These are phyloP conservation scores for Molossus alvarezi DNA, from an alignment of 2,797 vertebrate species.

Conservation along the genomic window DNA sequence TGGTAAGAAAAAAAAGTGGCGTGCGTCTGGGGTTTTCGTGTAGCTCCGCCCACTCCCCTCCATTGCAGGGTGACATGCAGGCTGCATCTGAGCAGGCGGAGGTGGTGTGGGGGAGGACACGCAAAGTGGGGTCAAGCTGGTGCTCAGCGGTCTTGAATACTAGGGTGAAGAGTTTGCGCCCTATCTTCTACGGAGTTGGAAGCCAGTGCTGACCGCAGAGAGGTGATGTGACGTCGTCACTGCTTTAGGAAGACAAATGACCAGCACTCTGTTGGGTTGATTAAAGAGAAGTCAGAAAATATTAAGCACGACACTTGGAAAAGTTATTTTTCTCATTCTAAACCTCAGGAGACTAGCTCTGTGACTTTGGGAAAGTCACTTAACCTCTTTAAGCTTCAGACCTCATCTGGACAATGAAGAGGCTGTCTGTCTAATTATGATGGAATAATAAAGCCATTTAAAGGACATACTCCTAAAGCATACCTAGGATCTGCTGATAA, in stretches of 20 bases:
- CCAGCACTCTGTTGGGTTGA: background rate
- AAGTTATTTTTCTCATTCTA: conserved; percentile 13
- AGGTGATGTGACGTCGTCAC: background rate
- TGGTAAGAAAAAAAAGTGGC: conserved; percentile 24
- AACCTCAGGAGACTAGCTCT: background rate
- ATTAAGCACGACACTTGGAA: background rate
- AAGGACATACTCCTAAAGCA: background rate
- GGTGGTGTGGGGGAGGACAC: background rate
- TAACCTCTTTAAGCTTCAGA: background rate
- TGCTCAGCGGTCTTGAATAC: background rate
- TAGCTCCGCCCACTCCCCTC: background rate
- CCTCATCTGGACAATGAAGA: conserved; percentile 48
- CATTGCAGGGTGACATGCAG: background rate
- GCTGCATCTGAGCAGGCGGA: conserved; percentile 5
- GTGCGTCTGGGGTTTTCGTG: background rate
- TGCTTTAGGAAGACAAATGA: conserved; percentile 31
- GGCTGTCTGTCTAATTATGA: conserved; percentile 18
- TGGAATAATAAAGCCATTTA: conserved; percentile 25
- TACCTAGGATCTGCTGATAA: background rate
- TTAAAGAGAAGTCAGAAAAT: conserved; percentile 6
- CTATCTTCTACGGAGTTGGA: background rate
- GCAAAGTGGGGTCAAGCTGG: background rate
- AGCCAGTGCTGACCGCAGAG: background rate
- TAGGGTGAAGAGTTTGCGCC: background rate
- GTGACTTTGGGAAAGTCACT: background rate